Percentiles rank a stretch among this genome's conserved stretches.
Conservation (phyloP, 2,888 invertebrate genomes). For the Phytoseiulus persimilis region DNA sequence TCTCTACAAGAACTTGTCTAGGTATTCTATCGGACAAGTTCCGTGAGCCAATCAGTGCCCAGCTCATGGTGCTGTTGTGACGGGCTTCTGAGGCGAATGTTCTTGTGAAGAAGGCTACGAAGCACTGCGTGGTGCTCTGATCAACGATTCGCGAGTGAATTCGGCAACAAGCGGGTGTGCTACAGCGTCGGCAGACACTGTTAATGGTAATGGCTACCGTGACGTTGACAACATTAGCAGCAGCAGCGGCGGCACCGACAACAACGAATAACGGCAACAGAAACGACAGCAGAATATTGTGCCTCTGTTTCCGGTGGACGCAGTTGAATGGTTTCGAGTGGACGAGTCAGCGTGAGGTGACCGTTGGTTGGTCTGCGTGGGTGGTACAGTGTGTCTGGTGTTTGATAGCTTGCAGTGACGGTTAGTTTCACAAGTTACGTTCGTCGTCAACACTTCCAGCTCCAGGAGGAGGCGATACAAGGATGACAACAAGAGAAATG, state of each 20-base stretch:
- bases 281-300: not conserved
- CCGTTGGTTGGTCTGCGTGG: not conserved
- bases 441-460: conserved; percentile 5
- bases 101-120: not conserved
- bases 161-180: not conserved
- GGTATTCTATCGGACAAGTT: too few relatives aligned
- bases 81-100: not conserved
- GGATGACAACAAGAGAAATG: not conserved
- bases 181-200: conserved; percentile 33
- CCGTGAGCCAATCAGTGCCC: too few relatives aligned
- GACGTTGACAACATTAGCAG: conserved; percentile 10
- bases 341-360: not conserved
- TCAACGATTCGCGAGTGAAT: not conserved
- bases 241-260: not conserved
- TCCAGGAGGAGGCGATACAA: not conserved
- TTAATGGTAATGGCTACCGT: conserved; percentile 33
- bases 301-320: not conserved
- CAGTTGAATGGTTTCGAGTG: not conserved
- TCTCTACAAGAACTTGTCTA: too few relatives aligned
- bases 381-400: not conserved
- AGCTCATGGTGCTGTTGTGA: too few relatives aligned
- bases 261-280: not conserved
- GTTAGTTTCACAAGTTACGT: not conserved
- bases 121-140: not conserved
- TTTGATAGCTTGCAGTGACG: not conserved